Base-by-base conservation (phyloP, 2,888 invertebrate genomes). In the Diachrysia chrysitis region DNA sequence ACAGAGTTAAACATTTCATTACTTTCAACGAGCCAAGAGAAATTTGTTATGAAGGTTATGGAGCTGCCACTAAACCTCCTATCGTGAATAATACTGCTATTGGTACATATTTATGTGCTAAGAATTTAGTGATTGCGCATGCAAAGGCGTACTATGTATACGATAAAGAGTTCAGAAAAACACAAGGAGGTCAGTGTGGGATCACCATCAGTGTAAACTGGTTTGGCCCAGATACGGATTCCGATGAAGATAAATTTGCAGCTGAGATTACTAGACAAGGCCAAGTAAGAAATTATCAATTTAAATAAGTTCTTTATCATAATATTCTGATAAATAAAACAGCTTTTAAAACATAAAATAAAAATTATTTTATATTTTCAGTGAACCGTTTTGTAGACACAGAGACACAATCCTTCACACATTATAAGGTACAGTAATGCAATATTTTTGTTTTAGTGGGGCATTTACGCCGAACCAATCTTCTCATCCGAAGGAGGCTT, bases 91-190 rank as follows among this genome's bases (percentile, higher is more conserved):
- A 89, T 0, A 85, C 92, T 0, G 95, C 93, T 21, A 76, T 93
- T 6, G 95, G 91, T 0, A 93, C 92, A 17, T 96, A 96, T 66
- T 63, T 95, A 1, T 96, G 96, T 64, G 92, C 91, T 9, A 94
- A 95, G 76, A 85, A 92, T 19, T 87, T 96, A 21, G 82, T 95
- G 0, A 58, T 92, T 7, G 96, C 96, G 0, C 97, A 97, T 82
- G 94, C 95, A 12, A 86, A 83, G 23, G 91, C 90, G 0, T 95
- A 93, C 76, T 85, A 86, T 3, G 79, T 90, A 1, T 95, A 95
- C 66, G 83, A 86, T 23, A 83, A 87, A n/a, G 87, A 91, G 16
- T 93, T 88, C 73, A 90, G 80, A 35, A 60, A 80, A 0, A 21
- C 79, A 74, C 76, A 74, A 48, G 69, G 76, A 4, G 89, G 88